Evolutionary conservation across 2,888 invertebrate genomes (phyloP), one percentile per base, ranked within the genome.

Genomic region (Chrysolina oricalcia): DNA sequence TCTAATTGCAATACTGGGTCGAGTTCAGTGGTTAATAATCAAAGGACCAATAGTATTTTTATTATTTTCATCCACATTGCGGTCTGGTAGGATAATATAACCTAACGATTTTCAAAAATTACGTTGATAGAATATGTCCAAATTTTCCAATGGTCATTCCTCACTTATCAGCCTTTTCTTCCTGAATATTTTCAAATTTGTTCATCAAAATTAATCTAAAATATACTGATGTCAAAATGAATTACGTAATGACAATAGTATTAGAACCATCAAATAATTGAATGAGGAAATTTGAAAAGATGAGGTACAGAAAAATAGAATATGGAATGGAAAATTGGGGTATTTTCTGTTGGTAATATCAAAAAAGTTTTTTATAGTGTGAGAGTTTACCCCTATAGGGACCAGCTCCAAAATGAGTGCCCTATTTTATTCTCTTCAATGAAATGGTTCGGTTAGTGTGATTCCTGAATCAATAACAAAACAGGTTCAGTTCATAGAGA

Each of bases 401-500:
- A 27, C 17, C n/a, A 59, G 15, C 59, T 27, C 35, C 15, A 15
- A 21, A 27, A 59, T 59, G 6, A 59, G 13, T 59, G 59, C 59
- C 15, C n/a, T 8, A 1, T 15, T 50, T 50, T 3, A 50, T 19
- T 19, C 19, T 35, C 15, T 35, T 59, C 9, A 13, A n/a, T 9
- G 13, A 27, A 35, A 27, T 35, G 59, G 59, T 59, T 59, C 59
- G 59, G 59, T 59, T n/a, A 59, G 59, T 27, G 59, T 59, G 59
- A 35, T 59, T 59, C 59, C 59, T 59, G 59, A 59, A 59, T 59
- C 35, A 59, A 56, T 59, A 59, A 59, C 59, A n/a, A 15, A 59
- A 59, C 59, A n/a, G n/a, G 59, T 59, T 59, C 27, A n/a, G 59
- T 59, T 59, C 59, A 8, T n/a, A 59, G 23, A 59, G 59, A 59